Conservation (phyloP, 2,113 vertebrate species). For the Stictonetta naevosa region DNA sequence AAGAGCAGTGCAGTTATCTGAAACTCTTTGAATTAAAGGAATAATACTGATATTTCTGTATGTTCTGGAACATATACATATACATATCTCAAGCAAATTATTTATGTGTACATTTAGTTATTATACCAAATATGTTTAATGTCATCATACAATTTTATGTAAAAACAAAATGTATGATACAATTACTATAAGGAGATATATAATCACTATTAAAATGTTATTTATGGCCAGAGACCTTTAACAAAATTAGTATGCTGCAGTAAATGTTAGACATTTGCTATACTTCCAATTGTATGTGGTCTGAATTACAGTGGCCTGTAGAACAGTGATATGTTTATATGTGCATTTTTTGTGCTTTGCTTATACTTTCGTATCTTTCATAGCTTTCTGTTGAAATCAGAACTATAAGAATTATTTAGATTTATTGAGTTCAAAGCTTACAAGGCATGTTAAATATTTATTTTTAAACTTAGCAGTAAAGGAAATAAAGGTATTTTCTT, state of each 20-base stretch:
- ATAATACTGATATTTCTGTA: background rate
- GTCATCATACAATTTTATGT: background rate
- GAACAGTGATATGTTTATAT: background rate
- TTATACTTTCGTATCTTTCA: slow-evolving; percentile 4
- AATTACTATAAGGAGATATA: background rate
- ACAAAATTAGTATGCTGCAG: background rate
- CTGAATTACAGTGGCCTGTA: background rate
- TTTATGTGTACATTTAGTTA: background rate
- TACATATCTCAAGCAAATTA: background rate
- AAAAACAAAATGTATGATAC: background rate
- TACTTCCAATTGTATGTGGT: background rate
- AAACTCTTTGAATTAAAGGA: background rate
- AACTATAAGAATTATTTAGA: background rate
- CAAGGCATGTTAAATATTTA: slow-evolving; percentile 10
- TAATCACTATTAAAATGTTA: background rate
- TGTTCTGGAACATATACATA: background rate
- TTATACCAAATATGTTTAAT: background rate
- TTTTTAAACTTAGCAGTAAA: background rate
- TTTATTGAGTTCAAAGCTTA: slow-evolving; percentile 25
- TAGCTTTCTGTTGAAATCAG: slow-evolving; percentile 11
- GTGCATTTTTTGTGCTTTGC: slow-evolving; percentile 20
- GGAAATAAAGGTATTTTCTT: slow-evolving; percentile 23
- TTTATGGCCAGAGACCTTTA: background rate
- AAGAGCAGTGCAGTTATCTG: background rate
- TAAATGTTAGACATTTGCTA: background rate